Conservation (phyloP, 1,140 invertebrate species). For the Antheraea pernyi region DNA sequence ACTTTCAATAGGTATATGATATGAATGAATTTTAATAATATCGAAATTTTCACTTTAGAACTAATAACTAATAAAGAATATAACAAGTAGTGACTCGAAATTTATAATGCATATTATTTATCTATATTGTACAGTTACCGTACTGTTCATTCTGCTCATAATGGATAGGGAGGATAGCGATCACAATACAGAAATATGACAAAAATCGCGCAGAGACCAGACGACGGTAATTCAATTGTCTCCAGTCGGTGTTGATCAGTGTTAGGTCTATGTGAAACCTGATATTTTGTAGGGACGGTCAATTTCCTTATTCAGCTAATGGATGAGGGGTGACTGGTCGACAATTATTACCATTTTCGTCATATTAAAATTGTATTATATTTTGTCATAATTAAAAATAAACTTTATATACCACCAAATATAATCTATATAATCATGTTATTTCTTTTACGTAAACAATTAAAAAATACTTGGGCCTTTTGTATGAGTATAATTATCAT, state of each 20-base stretch:
- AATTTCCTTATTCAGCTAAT: slow-evolving; percentile 65
- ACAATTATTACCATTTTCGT: slow-evolving; percentile 29
- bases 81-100: not conserved
- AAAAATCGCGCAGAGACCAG: slow-evolving; percentile 69
- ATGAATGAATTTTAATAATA: no score
- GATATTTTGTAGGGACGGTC: slow-evolving; percentile 70
- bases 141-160: not conserved
- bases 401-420: not conserved
- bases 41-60: no score
- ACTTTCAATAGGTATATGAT: no score
- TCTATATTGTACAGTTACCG: not conserved
- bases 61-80: no score
- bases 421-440: not conserved
- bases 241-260: slow-evolving; percentile 66
- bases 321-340: slow-evolving; percentile 45
- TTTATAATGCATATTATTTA: not conserved
- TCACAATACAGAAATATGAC: slow-evolving; percentile 57
- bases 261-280: slow-evolving; percentile 71
- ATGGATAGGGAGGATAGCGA: not conserved
- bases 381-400: not conserved
- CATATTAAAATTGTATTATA: slow-evolving; percentile 13
- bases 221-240: slow-evolving; percentile 74
- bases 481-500: not conserved
- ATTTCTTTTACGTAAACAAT: no score
- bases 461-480: no score